Conservation (phyloP, 2,797 vertebrate species). For the Rhabdophis nuchalis region DNA sequence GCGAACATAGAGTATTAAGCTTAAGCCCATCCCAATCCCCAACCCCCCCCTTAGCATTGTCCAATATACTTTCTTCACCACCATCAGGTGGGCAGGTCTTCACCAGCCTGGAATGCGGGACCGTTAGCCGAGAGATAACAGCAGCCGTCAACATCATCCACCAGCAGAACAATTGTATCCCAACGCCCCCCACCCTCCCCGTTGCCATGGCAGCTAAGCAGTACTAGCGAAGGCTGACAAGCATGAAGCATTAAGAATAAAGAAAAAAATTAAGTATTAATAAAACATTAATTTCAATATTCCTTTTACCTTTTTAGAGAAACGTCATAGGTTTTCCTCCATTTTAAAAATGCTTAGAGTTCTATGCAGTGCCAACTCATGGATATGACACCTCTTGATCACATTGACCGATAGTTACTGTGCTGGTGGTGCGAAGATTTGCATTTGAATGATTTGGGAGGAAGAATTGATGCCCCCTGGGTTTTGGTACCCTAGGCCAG, state of each 20-base stretch:
- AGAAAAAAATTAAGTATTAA: neutral
- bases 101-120: too few species aligned
- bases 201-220: too few species aligned
- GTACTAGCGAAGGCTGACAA: too few species aligned
- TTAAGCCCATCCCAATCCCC: too few species aligned
- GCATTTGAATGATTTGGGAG: neutral
- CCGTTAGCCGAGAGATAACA: too few species aligned
- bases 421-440: neutral
- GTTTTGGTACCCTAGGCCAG: neutral
- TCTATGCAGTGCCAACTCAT: neutral
- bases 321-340: neutral
- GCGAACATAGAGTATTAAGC: too few species aligned
- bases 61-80: too few species aligned
- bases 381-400: neutral
- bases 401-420: neutral
- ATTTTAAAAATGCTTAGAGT: neutral
- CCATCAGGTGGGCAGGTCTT: too few species aligned
- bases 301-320: neutral
- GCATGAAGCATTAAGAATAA: neutral
- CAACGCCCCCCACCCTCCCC: too few species aligned
- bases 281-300: neutral
- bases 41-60: too few species aligned
- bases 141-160: too few species aligned
- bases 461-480: neutral
- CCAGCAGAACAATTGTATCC: too few species aligned